Conservation (phyloP, 1,140 invertebrate genomes). For the Temnothorax nylanderi region DNA sequence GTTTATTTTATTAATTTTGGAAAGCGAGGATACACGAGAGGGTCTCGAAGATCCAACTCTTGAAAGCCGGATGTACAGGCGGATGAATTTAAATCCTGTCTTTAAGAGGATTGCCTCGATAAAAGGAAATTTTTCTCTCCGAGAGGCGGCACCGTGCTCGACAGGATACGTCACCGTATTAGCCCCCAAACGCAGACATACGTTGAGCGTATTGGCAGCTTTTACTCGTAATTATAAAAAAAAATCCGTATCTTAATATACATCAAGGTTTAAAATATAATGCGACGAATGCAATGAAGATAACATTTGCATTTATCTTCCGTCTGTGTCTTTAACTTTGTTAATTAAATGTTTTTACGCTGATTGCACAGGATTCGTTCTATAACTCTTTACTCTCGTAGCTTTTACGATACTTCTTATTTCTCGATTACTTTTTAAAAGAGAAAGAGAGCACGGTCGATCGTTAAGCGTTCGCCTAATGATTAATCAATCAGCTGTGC, state of each 20-base stretch:
- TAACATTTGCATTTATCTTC: not conserved
- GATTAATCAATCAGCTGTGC: constrained; percentile 25
- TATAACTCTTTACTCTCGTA: not conserved
- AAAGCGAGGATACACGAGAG: not conserved
- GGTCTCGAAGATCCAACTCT: constrained; percentile 14
- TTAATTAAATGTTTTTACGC: not conserved
- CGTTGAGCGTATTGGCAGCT: not conserved
- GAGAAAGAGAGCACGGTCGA: not conserved
- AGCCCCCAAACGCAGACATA: constrained; percentile 1
- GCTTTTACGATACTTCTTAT: constrained; percentile 1
- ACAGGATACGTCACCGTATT: constrained; percentile 23
- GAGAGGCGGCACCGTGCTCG: not conserved
- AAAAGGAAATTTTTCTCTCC: constrained; percentile 30
- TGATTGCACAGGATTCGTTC: not conserved
- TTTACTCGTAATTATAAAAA: not conserved
- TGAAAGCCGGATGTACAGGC: constrained; percentile 20
- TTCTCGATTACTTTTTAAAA: constrained; percentile 21
- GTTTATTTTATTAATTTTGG: constrained; percentile 11
- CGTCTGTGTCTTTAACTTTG: not conserved
- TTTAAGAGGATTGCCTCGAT: constrained; percentile 33
- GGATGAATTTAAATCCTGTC: constrained; percentile 51
- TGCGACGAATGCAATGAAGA: not conserved
- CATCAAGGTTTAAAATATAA: not conserved
- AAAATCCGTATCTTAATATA: not conserved
- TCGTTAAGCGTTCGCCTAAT: constrained; percentile 9